Evolutionary conservation across 2,797 vertebrate genomes (phyloP), one percentile per base, ranked within the genome.

Genomic region (Bovichtus diacanthus): DNA sequence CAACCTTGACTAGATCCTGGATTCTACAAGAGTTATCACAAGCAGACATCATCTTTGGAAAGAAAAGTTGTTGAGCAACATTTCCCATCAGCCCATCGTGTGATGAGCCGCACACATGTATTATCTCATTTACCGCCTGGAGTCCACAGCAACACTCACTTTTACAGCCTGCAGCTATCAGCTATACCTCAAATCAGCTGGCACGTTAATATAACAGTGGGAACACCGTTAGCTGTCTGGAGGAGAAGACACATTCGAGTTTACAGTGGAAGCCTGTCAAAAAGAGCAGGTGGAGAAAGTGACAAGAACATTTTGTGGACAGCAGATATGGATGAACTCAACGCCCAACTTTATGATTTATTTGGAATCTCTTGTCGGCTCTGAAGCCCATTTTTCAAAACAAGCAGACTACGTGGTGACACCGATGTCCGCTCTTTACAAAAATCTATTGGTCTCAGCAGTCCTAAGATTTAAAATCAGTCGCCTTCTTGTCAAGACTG

Each of bases 151-250:
- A 79, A 58, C 74, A 64, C 62, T 29, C 65, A 60, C 61, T 79
- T 75, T 69, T 80, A 21, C 81, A 76, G 79, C 81, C 54, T 77
- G 44, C 77, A 63, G 78, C 65, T 83, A 87, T 90, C 88, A 78
- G 83, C 83, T 39, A 23, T 23, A 70, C 76, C 74, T 72, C 74
- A 51, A 85, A 90, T 87, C 87, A 83, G 74, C 56, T 84, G 41
- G 53, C 25, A 9, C 16, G 1, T 74, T 74, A 27, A 79, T 74
- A 60, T 49, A 83, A 84, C 72, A 77, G 63, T 47, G 49, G 60
- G 73, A 85, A 71, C 58, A 19, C 46, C 41, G 15, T 54, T 9
- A 38, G 60, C 64, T 47, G 74, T 79, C 56, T 65, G 66, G 29
- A 39, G 72, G 80, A 81, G 80, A 56, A 47, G 70, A 72, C 55